Conservation (phyloP, 64 coral and sea anemone species). For the Cladopsammia gracilis region DNA sequence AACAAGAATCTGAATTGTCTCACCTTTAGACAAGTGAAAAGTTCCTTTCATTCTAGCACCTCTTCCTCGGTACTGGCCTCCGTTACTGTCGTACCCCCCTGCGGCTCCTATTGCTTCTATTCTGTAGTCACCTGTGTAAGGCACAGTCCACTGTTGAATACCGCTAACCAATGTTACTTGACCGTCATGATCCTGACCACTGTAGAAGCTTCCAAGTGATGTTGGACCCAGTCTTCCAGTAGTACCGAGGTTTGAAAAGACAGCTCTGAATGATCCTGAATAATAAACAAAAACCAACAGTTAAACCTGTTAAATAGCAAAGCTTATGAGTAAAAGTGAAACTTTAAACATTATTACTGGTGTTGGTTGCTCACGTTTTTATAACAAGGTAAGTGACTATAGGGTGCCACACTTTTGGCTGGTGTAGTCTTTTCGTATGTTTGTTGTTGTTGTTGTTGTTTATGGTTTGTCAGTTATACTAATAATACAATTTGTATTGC, state of each 20-base stretch:
- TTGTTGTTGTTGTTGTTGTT: too few relatives aligned
- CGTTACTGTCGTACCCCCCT: slow-evolving; percentile 40
- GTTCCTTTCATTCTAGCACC: slow-evolving; percentile 50
- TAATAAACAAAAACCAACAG: too few relatives aligned
- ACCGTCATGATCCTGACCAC: slow-evolving; percentile 1
- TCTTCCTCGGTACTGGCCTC: slow-evolving; percentile 13
- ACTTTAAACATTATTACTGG: too few relatives aligned
- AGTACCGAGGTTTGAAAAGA: background rate
- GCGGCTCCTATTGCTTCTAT: slow-evolving; percentile 53
- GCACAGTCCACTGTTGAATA: slow-evolving; percentile 36
- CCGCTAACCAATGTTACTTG: slow-evolving; percentile 38
- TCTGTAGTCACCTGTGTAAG: slow-evolving; percentile 16
- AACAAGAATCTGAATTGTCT: slow-evolving; percentile 13
- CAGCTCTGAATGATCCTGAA: background rate
- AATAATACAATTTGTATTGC: too few relatives aligned
- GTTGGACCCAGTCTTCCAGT: background rate
- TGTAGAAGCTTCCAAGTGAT: slow-evolving; percentile 13
- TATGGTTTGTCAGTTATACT: too few relatives aligned
- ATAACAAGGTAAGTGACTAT: too few relatives aligned
- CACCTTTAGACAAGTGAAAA: background rate
- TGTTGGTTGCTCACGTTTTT: too few relatives aligned
- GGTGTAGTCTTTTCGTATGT: too few relatives aligned
- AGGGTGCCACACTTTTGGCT: too few relatives aligned
- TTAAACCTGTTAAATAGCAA: too few relatives aligned
- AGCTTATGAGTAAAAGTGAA: too few relatives aligned